Conservation (phyloP, 2,113 vertebrate species). For the Platichthys stellatus region DNA sequence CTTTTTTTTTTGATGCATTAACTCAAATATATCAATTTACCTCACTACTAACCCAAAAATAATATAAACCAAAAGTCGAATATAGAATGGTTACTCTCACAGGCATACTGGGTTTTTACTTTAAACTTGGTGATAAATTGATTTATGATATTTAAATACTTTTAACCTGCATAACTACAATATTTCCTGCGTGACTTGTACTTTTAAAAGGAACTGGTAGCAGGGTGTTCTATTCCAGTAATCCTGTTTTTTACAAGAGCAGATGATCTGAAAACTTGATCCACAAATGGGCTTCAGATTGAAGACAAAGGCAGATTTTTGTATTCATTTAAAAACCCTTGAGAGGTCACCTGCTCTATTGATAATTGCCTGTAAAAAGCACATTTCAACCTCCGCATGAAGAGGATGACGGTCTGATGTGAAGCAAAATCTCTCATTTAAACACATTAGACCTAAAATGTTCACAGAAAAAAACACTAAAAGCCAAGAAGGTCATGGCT, state of each 20-base stretch:
- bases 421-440: background rate
- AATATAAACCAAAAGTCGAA: background rate
- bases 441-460: background rate
- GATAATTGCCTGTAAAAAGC: background rate
- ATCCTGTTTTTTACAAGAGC: too few relatives aligned
- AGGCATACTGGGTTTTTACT: too few relatives aligned
- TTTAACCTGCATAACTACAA: background rate
- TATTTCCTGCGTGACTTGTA: too few relatives aligned
- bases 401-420: background rate
- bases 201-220: too few relatives aligned
- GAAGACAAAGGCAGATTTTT: background rate
- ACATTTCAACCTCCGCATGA: background rate
- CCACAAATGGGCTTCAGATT: background rate
- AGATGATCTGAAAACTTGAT: background rate
- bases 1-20: too few relatives aligned
- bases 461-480: constrained; percentile 4
- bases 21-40: too few relatives aligned
- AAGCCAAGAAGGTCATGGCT: background rate
- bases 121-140: too few relatives aligned
- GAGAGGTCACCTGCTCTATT: background rate
- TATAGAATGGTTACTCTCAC: background rate
- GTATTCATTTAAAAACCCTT: background rate
- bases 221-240: too few relatives aligned
- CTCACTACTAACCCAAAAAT: background rate
- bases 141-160: too few relatives aligned